A percentile compares a stretch with the other conserved stretches of the same genome.
These are phyloP conservation scores for Elaeidobius kamerunicus DNA, from an alignment of 2,888 invertebrate species.

Conservation along the genomic window DNA sequence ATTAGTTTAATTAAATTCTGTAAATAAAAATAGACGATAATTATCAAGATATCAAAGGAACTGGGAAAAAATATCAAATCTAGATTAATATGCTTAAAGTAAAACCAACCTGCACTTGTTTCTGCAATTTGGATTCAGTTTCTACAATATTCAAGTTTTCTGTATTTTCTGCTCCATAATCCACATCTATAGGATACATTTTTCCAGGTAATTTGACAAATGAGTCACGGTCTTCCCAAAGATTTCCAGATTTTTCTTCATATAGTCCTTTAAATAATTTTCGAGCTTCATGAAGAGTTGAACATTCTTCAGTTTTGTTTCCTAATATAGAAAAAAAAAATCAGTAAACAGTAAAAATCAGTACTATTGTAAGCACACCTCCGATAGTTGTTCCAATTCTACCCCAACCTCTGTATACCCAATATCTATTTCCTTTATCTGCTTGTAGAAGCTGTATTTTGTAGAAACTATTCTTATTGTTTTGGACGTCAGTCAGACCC, in stretches of 20 bases:
- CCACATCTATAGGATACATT: conserved; percentile 87
- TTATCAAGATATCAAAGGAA: no score
- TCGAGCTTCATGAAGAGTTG: conserved; percentile 57
- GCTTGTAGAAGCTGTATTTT: conserved; percentile 86
- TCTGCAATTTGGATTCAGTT: conserved; percentile 63
- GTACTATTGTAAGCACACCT: conserved; percentile 44
- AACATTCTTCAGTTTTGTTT: conserved; percentile 34
- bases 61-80: no score
- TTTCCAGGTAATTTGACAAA: conserved; percentile 64
- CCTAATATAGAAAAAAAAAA: conserved; percentile 23
- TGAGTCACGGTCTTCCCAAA: conserved; percentile 63
- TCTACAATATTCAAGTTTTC: conserved; percentile 52
- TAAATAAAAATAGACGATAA: conserved; percentile 3
- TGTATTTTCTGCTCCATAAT: conserved; percentile 60
- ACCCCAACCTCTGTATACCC: conserved; percentile 78
- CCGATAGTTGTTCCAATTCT: conserved; percentile 95
- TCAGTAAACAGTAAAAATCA: conserved; percentile 8
- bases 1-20: conserved; percentile 73
- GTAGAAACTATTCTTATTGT: conserved; percentile 90
- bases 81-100: no score
- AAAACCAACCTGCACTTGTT: conserved; percentile 69
- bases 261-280: conserved; percentile 56
- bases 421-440: conserved; percentile 61
- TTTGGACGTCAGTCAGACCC: conserved; percentile 80
- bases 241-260: conserved; percentile 79